These are phyloP conservation scores for Dryobotodes eremita DNA, from an alignment of 2,888 invertebrate genomes.

Conservation along the genomic window DNA sequence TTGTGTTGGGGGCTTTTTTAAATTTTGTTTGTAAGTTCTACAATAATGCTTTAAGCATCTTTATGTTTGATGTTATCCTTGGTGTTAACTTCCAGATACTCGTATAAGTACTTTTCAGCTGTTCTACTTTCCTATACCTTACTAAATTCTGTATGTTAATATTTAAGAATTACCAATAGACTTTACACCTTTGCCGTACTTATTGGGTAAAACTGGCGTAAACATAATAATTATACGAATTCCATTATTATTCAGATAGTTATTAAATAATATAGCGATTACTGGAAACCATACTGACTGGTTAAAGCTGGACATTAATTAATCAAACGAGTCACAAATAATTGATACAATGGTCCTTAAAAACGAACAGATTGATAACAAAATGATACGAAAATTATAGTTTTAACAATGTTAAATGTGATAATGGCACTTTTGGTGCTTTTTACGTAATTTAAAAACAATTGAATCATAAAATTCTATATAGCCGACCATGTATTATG, in stretches of 20 bases:
- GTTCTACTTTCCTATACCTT: neutral
- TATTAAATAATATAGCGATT: neutral
- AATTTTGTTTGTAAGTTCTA: neutral
- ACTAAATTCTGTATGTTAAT: neutral
- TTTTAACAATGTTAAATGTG: neutral
- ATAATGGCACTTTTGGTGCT: neutral
- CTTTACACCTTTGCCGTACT: neutral
- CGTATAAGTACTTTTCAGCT: neutral
- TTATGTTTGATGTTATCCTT: neutral
- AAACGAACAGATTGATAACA: constrained; percentile 4
- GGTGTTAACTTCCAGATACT: no score
- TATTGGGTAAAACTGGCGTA: neutral
- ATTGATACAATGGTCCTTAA: neutral
- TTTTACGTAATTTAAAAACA: neutral
- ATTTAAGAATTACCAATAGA: neutral
- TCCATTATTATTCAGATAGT: neutral
- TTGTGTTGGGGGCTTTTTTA: no score
- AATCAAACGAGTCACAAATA: neutral
- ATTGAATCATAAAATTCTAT: neutral
- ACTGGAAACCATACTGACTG: neutral
- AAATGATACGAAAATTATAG: neutral
- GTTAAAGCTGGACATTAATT: neutral
- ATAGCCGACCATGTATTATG: neutral
- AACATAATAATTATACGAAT: neutral
- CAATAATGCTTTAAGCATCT: neutral